A percentile compares a stretch with the other conserved stretches of the same genome.
Evolutionary conservation across 2,113 vertebrate species (phyloP).

Genomic region (Penelope pileata): DNA sequence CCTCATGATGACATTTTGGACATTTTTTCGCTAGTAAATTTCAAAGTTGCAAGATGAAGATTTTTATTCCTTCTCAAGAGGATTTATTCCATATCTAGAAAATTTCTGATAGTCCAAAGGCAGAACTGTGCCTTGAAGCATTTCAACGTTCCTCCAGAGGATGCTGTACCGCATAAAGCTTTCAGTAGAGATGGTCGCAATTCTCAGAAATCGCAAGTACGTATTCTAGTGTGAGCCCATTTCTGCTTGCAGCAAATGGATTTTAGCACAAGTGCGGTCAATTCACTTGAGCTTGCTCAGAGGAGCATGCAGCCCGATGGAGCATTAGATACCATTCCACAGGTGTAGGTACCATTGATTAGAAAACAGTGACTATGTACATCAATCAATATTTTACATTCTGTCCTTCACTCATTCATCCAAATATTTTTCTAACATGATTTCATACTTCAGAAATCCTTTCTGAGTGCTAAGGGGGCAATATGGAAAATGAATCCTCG

Average conservation of each 20-base stretch:
- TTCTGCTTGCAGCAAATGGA: not conserved
- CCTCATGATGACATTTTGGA: too few species aligned
- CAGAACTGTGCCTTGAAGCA: not conserved
- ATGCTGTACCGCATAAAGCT: not conserved
- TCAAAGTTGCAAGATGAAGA: not conserved
- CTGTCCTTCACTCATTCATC: not conserved
- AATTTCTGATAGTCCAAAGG: not conserved
- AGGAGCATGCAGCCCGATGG: accelerated
- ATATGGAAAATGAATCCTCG: not conserved
- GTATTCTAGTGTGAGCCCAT: not conserved
- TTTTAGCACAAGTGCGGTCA: not conserved
- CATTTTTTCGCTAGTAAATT: not conserved
- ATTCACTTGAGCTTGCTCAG: not conserved
- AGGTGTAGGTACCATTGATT: not conserved
- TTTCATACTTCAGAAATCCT: not conserved
- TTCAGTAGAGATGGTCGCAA: not conserved
- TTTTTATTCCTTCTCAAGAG: not conserved
- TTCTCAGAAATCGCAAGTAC: not conserved
- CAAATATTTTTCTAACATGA: accelerated
- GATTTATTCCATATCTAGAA: not conserved
- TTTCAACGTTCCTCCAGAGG: not conserved
- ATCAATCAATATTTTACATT: not conserved
- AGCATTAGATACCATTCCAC: not conserved
- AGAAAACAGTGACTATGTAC: not conserved
- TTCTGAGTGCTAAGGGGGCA: not conserved